phyloP scores from a whole-genome alignment of 1,140 invertebrate genomes.

The Tetramorium simillimum region DNA sequence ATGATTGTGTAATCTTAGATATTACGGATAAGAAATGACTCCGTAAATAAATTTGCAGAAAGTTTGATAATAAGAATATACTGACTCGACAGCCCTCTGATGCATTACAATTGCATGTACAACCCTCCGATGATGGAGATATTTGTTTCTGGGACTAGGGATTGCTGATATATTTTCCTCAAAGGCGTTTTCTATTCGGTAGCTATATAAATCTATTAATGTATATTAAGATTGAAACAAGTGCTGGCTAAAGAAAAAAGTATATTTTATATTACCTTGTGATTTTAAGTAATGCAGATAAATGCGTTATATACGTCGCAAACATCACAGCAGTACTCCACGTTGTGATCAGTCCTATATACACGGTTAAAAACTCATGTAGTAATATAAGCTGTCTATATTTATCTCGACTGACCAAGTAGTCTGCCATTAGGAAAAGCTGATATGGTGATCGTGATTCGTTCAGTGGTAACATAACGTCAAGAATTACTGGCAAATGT shows the following conservation, averaged over 20 bases:
- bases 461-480: slow-evolving; percentile 27
- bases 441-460: slow-evolving; percentile 14
- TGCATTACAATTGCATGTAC: slow-evolving; percentile 10
- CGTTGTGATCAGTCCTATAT: neutral
- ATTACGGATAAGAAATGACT: no score
- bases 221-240: no score
- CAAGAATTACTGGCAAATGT: neutral
- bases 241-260: no score
- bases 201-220: no score
- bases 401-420: slow-evolving; percentile 38
- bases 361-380: neutral
- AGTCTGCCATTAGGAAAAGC: neutral
- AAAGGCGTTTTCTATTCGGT: no score
- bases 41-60: no score
- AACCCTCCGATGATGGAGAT: neutral
- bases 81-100: neutral
- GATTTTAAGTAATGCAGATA: slow-evolving; percentile 35
- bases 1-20: no score
- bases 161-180: neutral
- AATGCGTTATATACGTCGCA: neutral
- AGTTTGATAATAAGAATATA: neutral
- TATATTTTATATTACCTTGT: no score
- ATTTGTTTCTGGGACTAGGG: neutral
- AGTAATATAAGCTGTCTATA: slow-evolving; percentile 27
- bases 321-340: neutral